A percentile compares a stretch with the other conserved stretches of the same genome.
Evolutionary conservation across 2,888 invertebrate species (phyloP).

Genomic region (Andrena chrysosceles): DNA sequence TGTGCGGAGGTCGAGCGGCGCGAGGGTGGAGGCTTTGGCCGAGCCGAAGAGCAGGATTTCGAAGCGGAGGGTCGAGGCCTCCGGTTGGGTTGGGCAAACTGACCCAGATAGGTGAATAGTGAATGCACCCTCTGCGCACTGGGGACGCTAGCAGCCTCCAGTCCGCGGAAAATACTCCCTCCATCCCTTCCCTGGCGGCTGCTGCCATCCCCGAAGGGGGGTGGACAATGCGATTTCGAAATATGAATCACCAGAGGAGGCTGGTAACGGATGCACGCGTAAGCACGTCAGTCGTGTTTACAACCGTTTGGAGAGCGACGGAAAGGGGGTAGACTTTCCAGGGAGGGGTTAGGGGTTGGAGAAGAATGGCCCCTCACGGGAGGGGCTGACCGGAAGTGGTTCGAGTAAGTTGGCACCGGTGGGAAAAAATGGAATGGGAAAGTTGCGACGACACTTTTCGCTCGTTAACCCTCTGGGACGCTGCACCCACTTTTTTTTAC

Average conservation of each 20-base stretch:
- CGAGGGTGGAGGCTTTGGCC: conserved; percentile 52
- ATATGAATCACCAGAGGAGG: conserved; percentile 54
- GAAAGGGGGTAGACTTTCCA: neutral
- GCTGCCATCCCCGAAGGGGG: neutral
- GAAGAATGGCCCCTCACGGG: neutral
- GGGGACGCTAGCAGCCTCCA: conserved; percentile 56
- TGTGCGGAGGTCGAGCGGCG: conserved; percentile 13
- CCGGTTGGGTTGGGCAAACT: conserved; percentile 79
- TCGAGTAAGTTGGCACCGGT: conserved; percentile 17
- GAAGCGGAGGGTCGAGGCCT: conserved; percentile 69
- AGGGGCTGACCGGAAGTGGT: conserved; percentile 22
- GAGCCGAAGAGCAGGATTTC: conserved; percentile 58
- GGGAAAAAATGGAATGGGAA: conserved; percentile 4
- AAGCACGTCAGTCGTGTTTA: conserved; percentile 40
- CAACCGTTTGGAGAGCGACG: conserved; percentile 17
- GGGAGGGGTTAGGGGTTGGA: neutral
- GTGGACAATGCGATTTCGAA: conserved; percentile 65
- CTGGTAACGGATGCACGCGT: conserved; percentile 14
- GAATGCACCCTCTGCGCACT: conserved; percentile 75
- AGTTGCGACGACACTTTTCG: conserved; percentile 26
- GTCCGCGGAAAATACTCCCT: conserved; percentile 60
- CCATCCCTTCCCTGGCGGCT: conserved; percentile 5
- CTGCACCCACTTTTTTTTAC: conserved; percentile 5
- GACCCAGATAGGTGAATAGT: conserved; percentile 80
- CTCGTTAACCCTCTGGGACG: conserved; percentile 16